phyloP scores from a whole-genome alignment of 2,797 vertebrate genomes.

The Tokudaia tokunoshimensis region DNA sequence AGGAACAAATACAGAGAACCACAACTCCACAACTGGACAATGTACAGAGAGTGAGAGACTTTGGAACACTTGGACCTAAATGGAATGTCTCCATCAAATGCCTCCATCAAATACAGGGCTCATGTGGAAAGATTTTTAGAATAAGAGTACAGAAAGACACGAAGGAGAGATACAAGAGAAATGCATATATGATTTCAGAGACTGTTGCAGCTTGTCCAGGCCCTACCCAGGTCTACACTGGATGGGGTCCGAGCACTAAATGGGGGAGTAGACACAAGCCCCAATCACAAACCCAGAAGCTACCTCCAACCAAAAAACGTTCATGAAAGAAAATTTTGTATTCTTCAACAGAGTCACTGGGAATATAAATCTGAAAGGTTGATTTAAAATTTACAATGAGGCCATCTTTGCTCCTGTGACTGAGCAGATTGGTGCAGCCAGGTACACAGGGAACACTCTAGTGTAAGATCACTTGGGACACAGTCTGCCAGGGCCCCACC shows the following conservation, averaged over 20 bases:
- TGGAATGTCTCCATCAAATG: neutral
- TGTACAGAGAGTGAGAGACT: neutral
- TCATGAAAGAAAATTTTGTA: neutral
- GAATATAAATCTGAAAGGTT: neutral
- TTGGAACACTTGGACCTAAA: neutral
- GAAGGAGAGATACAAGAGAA: neutral
- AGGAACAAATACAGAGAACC: neutral
- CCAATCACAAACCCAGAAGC: neutral
- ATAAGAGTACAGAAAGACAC: too few relatives aligned
- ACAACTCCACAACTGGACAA: too few relatives aligned
- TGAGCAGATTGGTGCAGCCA: too few relatives aligned
- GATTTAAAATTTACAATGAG: constrained; percentile 38
- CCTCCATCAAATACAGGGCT: neutral
- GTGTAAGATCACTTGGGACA: too few relatives aligned
- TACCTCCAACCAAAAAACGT: neutral
- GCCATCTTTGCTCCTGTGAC: too few relatives aligned
- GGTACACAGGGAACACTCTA: too few relatives aligned
- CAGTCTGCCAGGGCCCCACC: too few relatives aligned
- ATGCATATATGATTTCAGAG: neutral
- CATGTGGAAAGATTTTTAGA: neutral
- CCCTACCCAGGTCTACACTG: neutral
- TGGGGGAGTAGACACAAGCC: neutral
- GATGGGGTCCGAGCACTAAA: neutral
- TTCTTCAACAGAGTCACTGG: neutral
- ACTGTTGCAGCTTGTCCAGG: neutral